Percentiles rank a stretch among this genome's conserved stretches.
phyloP scores from a whole-genome alignment of 2,797 vertebrate genomes.

The Heterohyrax brucei region DNA sequence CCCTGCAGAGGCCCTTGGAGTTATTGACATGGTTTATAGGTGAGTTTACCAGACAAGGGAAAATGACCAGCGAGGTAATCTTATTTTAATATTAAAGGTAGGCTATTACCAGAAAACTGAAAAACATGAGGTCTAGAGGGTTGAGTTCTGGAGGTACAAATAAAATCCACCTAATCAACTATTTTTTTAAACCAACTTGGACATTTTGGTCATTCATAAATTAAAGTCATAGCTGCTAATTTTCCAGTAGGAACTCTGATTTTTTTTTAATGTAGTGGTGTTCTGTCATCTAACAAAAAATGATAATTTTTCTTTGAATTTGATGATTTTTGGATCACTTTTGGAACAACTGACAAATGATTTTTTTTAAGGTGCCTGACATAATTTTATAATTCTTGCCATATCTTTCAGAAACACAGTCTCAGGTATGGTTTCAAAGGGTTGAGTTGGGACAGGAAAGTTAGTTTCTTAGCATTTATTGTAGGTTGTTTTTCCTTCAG shows the following conservation, averaged over 20 bases:
- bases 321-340: not conserved
- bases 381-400: not conserved
- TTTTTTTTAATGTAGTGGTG: not conserved
- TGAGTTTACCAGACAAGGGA: not conserved
- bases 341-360: not conserved
- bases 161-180: not conserved
- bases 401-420: not conserved
- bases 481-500: not conserved
- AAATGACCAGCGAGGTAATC: not conserved
- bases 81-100: not conserved
- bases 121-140: not conserved
- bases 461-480: not conserved
- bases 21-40: not conserved
- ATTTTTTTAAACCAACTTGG: not conserved
- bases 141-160: not conserved
- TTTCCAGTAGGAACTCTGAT: not conserved
- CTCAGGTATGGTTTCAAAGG: not conserved
- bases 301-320: not conserved
- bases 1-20: not conserved
- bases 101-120: not conserved
- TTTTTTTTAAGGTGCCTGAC: not conserved
- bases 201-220: not conserved
- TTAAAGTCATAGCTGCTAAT: not conserved
- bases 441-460: not conserved
- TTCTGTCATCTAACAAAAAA: not conserved